Base-by-base conservation (phyloP, 2,888 invertebrate species). In the Asteroscopus sphinx region DNA sequence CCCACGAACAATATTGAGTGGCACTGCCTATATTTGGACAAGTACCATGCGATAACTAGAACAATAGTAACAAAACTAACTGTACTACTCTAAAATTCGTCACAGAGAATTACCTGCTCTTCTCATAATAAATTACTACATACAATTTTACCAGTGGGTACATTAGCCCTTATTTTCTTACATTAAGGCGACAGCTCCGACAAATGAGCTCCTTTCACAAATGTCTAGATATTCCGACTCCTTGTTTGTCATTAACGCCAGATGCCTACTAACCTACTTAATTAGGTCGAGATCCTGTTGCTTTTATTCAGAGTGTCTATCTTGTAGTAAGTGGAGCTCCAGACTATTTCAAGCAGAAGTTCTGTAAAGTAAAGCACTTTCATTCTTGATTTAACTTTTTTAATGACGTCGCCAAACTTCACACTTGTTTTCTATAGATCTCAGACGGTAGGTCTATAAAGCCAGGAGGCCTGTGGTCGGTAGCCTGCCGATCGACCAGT, bases 181-280 rank as follows among this genome's bases (percentile, higher is more conserved):
- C 12, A 42, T 46, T 64, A 30, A 35, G 42, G 6, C 28, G 33
- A 26, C 33, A 46, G 7, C 30, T 25, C 8, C 13, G 42, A 37
- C 15, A 39, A 61, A 68, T 33, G 37, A 61, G 28, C 8, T 33
- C 13, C 26, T 45, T 12, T 8, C 45, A 37, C 28, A 41, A 68
- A 47, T 26, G 6, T 4, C 52, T 47, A 48, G 35, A 35, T 21
- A 30, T 26, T 48, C 2, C 16, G 41, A 47, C 42, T 39, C 12
- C 11, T 47, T 59, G 25, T 28, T 8, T 11, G 16, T 41, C 40
- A 33, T 63, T 41, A 51, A 15, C 32, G 28, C 36, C 68, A 68
- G 68, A 52, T 53, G 53, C 26, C 35, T 53, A 53, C 63, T 44
- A 47, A 47, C 26, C 35, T 53, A 53, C 63, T 44, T 53, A 47